phyloP scores from a whole-genome alignment of 2,797 vertebrate genomes.

The Pangasius djambal region DNA sequence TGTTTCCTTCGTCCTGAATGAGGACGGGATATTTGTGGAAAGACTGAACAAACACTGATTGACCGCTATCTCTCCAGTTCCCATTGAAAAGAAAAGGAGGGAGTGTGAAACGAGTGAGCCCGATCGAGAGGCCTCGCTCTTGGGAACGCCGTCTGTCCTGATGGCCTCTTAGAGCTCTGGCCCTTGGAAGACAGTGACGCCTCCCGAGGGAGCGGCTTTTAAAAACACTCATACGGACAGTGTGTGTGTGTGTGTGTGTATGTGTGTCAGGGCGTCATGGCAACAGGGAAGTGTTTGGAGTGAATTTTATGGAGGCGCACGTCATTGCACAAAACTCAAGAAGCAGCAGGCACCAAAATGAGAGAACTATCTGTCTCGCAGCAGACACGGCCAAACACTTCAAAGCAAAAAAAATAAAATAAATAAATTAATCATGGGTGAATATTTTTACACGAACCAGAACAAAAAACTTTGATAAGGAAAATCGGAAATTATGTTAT shows the following conservation, averaged over 20 bases:
- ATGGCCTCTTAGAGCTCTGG: background rate
- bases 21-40: slow-evolving; percentile 83
- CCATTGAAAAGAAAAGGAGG: slow-evolving; percentile 74
- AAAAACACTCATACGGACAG: slow-evolving; percentile 51
- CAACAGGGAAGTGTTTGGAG: slow-evolving; percentile 51
- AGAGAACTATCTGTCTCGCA: slow-evolving; percentile 42
- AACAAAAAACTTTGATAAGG: background rate
- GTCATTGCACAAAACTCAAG: slow-evolving; percentile 36
- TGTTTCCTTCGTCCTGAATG: slow-evolving; percentile 78
- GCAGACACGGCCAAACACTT: background rate
- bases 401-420: background rate
- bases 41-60: slow-evolving; percentile 88
- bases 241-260: slow-evolving; percentile 41
- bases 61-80: slow-evolving; percentile 82
- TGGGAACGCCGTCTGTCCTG: slow-evolving; percentile 71
- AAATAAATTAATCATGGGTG: background rate
- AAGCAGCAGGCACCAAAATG: slow-evolving; percentile 16
- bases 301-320: slow-evolving; percentile 45
- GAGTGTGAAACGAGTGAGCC: slow-evolving; percentile 63
- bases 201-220: slow-evolving; percentile 51
- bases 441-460: background rate
- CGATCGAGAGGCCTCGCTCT: slow-evolving; percentile 67
- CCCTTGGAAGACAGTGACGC: slow-evolving; percentile 52
- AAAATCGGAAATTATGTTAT: background rate
- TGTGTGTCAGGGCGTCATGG: slow-evolving; percentile 52